phyloP scores from a whole-genome alignment of 2,888 invertebrate species.

The Cryptocephalus moraei region DNA sequence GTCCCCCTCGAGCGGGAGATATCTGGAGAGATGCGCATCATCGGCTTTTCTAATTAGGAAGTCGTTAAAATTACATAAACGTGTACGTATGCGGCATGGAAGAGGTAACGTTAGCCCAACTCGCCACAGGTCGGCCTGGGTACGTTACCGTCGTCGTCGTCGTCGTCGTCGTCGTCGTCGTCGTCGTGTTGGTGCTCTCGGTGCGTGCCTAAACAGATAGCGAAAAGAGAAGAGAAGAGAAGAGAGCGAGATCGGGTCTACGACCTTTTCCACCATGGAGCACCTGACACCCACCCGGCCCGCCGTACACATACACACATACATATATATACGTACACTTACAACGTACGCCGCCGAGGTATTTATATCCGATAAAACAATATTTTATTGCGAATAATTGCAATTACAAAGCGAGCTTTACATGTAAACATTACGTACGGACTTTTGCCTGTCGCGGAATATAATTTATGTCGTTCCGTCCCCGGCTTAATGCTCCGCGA shows the following conservation, averaged over 20 bases:
- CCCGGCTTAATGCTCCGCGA: neutral
- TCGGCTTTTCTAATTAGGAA: slow-evolving; percentile 16
- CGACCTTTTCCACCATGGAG: slow-evolving; percentile 32
- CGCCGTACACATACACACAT: slow-evolving; percentile 3
- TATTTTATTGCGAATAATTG: slow-evolving; percentile 37
- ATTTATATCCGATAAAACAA: slow-evolving; percentile 38
- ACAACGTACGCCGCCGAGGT: slow-evolving; percentile 19
- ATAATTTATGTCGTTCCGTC: slow-evolving; percentile 1
- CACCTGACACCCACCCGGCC: slow-evolving; percentile 39
- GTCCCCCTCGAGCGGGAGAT: no score
- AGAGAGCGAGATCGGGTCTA: slow-evolving; percentile 25
- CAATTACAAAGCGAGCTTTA: slow-evolving; percentile 33
- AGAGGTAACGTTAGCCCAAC: no score
- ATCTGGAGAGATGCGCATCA: neutral
- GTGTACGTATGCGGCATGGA: slow-evolving; percentile 13
- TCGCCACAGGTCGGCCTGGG: no score
- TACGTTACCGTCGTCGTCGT: no score
- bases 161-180: no score
- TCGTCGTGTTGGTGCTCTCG: slow-evolving; percentile 15
- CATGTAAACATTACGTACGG: slow-evolving; percentile 24
- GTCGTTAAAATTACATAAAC: slow-evolving; percentile 19
- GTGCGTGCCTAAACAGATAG: slow-evolving; percentile 22
- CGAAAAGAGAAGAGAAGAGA: slow-evolving; percentile 3
- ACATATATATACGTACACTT: slow-evolving; percentile 1
- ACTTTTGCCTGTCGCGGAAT: slow-evolving; percentile 8